A percentile compares a stretch with the other conserved stretches of the same genome.
phyloP scores from a whole-genome alignment of 1,140 invertebrate species.

The Achatina immaculata region DNA sequence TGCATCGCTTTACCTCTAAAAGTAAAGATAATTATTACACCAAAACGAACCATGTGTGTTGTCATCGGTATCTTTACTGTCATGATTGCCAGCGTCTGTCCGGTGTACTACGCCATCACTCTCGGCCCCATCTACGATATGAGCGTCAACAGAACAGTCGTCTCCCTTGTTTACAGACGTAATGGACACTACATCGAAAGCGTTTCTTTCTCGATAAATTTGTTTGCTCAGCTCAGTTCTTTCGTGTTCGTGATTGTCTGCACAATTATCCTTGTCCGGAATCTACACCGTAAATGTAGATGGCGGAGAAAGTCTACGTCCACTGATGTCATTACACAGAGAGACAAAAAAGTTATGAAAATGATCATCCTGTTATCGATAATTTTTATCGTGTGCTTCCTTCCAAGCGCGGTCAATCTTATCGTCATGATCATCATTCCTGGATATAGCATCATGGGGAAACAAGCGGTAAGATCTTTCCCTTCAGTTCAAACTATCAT shows the following conservation, averaged over 20 bases:
- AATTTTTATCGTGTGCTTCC: slow-evolving; percentile 20
- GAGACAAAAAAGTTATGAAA: background rate
- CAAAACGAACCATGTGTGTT: background rate
- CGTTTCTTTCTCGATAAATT: background rate
- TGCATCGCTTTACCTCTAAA: slow-evolving; percentile 10
- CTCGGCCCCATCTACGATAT: background rate
- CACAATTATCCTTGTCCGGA: background rate
- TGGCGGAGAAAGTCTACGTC: background rate
- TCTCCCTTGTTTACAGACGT: background rate
- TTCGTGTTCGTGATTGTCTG: slow-evolving; percentile 6
- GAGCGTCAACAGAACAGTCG: background rate
- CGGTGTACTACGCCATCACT: background rate
- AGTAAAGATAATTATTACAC: background rate
- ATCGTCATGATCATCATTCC: background rate
- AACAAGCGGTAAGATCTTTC: background rate
- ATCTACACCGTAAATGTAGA: background rate
- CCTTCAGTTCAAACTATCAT: too few species aligned
- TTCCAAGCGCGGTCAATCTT: slow-evolving; percentile 24
- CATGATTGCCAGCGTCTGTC: background rate
- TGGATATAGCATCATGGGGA: slow-evolving; percentile 18
- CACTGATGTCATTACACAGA: background rate
- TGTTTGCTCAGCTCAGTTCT: background rate
- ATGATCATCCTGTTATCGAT: slow-evolving; percentile 2
- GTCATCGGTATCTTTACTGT: background rate
- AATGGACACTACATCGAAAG: background rate